phyloP scores from a whole-genome alignment of 2,113 vertebrate genomes.

The Pterocles orientalis region DNA sequence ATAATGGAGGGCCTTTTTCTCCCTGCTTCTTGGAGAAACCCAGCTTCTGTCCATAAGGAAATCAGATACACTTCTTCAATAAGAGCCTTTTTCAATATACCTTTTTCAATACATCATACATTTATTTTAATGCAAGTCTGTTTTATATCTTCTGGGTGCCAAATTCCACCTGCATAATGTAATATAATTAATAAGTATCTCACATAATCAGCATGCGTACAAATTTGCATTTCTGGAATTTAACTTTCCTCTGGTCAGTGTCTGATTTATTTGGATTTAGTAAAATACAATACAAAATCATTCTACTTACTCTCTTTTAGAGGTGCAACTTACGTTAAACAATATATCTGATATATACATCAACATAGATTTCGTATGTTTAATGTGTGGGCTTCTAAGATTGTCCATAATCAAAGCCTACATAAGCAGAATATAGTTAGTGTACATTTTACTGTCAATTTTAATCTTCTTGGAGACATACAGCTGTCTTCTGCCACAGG shows the following conservation, averaged over 20 bases:
- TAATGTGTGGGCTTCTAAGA: not conserved
- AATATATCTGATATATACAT: not conserved
- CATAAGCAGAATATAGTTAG: not conserved
- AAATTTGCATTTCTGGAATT: not conserved
- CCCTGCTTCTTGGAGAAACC: not conserved
- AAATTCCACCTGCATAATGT: not conserved
- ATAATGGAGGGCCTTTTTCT: not conserved
- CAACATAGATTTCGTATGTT: not conserved
- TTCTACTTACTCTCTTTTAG: not conserved
- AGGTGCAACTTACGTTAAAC: not conserved
- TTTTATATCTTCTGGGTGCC: not conserved
- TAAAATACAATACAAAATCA: not conserved
- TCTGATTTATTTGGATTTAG: not conserved
- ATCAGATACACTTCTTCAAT: not conserved
- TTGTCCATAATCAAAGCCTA: not conserved
- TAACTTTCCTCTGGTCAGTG: not conserved
- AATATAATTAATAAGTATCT: not conserved
- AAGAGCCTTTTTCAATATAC: not conserved
- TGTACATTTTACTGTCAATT: not conserved
- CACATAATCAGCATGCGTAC: not conserved
- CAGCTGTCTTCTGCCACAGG: slow-evolving; percentile 51
- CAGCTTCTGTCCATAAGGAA: not conserved
- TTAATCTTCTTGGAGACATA: not conserved
- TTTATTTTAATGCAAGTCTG: not conserved
- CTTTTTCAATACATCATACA: not conserved